These are phyloP conservation scores for Microctenopoma lineatum DNA, from an alignment of 2,797 vertebrate genomes.

Conservation along the genomic window DNA sequence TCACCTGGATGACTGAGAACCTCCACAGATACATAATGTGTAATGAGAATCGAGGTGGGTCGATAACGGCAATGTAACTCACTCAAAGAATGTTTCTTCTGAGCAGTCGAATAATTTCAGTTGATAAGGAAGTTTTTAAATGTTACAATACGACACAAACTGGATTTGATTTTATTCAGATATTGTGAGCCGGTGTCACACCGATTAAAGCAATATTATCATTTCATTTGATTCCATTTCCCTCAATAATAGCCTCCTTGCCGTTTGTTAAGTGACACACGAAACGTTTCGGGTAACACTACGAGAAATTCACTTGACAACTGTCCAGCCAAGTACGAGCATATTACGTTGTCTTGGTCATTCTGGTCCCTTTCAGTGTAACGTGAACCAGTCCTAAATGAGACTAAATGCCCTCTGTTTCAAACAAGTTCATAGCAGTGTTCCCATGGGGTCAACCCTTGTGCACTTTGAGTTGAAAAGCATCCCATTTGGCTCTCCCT, in stretches of 20 bases:
- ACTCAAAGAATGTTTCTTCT: conserved; percentile 22
- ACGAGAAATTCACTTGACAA: conserved; percentile 59
- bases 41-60: conserved; percentile 30
- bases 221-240: background rate
- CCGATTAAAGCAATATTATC: background rate
- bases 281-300: conserved; percentile 30
- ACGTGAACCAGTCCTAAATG: conserved; percentile 65
- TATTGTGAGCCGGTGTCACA: background rate
- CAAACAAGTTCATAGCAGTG: conserved; percentile 63
- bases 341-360: conserved; percentile 56
- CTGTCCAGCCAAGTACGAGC: conserved; percentile 59
- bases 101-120: too few species aligned
- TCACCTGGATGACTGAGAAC: too few species aligned
- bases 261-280: background rate
- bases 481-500: conserved; percentile 72
- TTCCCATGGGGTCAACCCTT: conserved; percentile 74
- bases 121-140: background rate
- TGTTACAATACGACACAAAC: background rate
- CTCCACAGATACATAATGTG: conserved; percentile 21
- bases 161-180: background rate
- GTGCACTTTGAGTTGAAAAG: conserved; percentile 76
- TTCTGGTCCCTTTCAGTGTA: conserved; percentile 56
- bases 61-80: conserved; percentile 74
- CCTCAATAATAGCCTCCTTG: background rate
- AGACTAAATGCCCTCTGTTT: conserved; percentile 73